Percentiles rank a stretch among this genome's conserved stretches.
These are phyloP conservation scores for Agrypnia vestita DNA, from an alignment of 1,140 invertebrate species.

Conservation along the genomic window DNA sequence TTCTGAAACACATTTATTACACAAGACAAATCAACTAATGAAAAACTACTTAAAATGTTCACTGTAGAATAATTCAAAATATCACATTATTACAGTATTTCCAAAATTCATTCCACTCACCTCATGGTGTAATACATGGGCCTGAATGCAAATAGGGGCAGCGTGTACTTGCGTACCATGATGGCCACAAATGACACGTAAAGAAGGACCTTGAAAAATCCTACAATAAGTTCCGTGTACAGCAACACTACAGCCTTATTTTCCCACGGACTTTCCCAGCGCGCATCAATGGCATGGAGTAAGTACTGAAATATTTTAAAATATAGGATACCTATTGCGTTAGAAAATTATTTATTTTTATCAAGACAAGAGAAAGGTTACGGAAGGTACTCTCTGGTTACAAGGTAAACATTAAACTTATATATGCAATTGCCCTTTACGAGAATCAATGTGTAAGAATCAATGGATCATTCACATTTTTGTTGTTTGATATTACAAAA, in stretches of 20 bases:
- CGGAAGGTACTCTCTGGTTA: too few species aligned
- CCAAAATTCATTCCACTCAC: conserved; percentile 68
- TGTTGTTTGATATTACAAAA: too few species aligned
- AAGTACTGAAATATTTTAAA: conserved; percentile 78
- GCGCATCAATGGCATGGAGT: conserved; percentile 94
- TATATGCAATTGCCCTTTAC: too few species aligned
- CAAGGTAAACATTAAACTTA: too few species aligned
- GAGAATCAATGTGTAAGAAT: too few species aligned
- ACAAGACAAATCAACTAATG: background rate
- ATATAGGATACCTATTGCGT: too few species aligned
- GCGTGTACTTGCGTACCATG: conserved; percentile 97
- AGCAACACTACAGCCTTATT: conserved; percentile 98
- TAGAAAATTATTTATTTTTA: too few species aligned
- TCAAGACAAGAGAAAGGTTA: too few species aligned
- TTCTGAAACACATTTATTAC: conserved; percentile 73
- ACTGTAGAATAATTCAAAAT: too few species aligned
- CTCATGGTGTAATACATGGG: conserved; percentile 99
- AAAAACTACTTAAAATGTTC: background rate
- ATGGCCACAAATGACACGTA: conserved; percentile 96
- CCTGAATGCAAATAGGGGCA: conserved; percentile 98
- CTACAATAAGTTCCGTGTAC: conserved; percentile 97
- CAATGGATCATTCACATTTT: too few species aligned
- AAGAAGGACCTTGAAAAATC: conserved; percentile 90
- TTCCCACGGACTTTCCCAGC: conserved; percentile 98
- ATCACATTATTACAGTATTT: too few species aligned